A percentile compares a stretch with the other conserved stretches of the same genome.
Evolutionary conservation across 2,113 vertebrate genomes (phyloP).

Genomic region (Uropsilus gracilis): DNA sequence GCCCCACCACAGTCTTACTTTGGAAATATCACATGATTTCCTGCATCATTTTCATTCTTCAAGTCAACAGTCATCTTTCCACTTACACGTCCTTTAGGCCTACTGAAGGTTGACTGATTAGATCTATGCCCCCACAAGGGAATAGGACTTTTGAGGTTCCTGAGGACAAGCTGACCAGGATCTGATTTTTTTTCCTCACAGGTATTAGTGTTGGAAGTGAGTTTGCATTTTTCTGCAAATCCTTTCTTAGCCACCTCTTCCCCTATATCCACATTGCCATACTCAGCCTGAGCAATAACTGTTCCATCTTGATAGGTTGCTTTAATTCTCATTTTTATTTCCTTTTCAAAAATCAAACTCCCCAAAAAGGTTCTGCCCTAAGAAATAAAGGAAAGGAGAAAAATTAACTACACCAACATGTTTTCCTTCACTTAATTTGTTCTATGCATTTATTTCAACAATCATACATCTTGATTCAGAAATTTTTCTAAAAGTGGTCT

Average conservation of each 20-base stretch:
- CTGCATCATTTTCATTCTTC: slow-evolving; percentile 73
- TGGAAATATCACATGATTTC: slow-evolving; percentile 56
- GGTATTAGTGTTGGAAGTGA: slow-evolving; percentile 11
- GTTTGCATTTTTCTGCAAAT: slow-evolving; percentile 83
- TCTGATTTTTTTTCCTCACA: slow-evolving; percentile 51
- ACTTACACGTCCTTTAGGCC: slow-evolving; percentile 55
- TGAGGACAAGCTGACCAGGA: slow-evolving; percentile 40
- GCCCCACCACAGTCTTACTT: slow-evolving; percentile 76
- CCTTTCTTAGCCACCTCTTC: slow-evolving; percentile 88
- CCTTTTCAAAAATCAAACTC: slow-evolving; percentile 87
- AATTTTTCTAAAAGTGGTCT: neutral
- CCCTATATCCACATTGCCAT: slow-evolving; percentile 85
- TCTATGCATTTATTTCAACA: slow-evolving; percentile 35
- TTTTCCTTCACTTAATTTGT: slow-evolving; percentile 43
- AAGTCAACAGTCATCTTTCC: slow-evolving; percentile 58
- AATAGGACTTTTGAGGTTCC: slow-evolving; percentile 68
- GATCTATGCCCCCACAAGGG: slow-evolving; percentile 67
- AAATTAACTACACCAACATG: slow-evolving; percentile 4
- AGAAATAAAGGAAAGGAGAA: slow-evolving; percentile 49
- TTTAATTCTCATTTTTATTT: slow-evolving; percentile 86
- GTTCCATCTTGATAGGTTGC: slow-evolving; percentile 85
- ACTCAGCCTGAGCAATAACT: slow-evolving; percentile 84
- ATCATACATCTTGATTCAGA: slow-evolving; percentile 35
- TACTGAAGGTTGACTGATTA: neutral
- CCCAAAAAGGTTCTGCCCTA: slow-evolving; percentile 88